A percentile compares a stretch with the other conserved stretches of the same genome.
Evolutionary conservation across 2,888 invertebrate species (phyloP).

Genomic region (Chymomyza fuscimana): DNA sequence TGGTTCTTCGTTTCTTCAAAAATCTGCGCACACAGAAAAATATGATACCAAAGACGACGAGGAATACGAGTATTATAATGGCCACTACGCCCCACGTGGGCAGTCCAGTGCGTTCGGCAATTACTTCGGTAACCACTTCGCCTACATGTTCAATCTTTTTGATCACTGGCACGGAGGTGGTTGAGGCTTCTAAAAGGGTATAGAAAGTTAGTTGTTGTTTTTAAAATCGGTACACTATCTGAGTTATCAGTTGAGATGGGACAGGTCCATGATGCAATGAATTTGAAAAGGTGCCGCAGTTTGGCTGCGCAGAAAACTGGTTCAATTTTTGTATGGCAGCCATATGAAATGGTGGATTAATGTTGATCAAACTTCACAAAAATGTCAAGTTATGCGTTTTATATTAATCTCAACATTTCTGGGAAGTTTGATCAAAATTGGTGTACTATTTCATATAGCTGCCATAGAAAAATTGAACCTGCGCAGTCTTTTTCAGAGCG

Average conservation of each 20-base stretch:
- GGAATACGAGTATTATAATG: conserved; percentile 89
- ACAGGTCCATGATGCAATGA: too few relatives aligned
- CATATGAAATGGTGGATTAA: too few relatives aligned
- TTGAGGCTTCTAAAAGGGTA: conserved; percentile 53
- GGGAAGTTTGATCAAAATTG: too few relatives aligned
- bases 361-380: too few relatives aligned
- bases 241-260: background rate
- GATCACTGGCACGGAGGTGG: conserved; percentile 72
- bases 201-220: background rate
- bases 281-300: too few relatives aligned
- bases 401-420: too few relatives aligned
- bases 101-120: conserved; percentile 87
- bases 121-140: conserved; percentile 82
- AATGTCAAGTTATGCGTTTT: too few relatives aligned
- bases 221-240: background rate
- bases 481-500: too few relatives aligned
- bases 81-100: conserved; percentile 92
- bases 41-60: conserved; percentile 90
- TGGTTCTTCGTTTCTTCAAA: conserved; percentile 94
- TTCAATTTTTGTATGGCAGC: too few relatives aligned
- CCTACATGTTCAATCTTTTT: conserved; percentile 78
- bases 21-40: conserved; percentile 96
- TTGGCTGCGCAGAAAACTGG: too few relatives aligned
- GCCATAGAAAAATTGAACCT: too few relatives aligned
- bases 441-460: too few relatives aligned